Evolutionary conservation across 2,888 invertebrate genomes (phyloP), one percentile per base, ranked within the genome.

Genomic region (Teleiodes luculella): DNA sequence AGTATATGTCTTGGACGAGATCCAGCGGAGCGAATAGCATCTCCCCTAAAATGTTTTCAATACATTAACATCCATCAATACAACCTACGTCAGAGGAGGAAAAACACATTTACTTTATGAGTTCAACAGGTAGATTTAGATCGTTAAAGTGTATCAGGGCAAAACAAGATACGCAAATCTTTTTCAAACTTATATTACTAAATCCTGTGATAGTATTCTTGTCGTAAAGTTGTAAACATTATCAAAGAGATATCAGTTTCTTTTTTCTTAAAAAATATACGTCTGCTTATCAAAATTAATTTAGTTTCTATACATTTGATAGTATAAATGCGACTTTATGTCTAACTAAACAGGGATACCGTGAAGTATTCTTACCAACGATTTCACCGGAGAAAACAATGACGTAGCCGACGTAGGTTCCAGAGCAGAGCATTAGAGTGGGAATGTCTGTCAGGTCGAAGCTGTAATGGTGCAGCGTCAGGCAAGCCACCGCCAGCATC

Each of bases 1-100:
- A 88, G 74, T 77, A 87, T 75, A 88, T 85, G 65, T 89, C 88
- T 70, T 88, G 88, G 28, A 88, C 82, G 55, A 89, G 78, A 62
- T 89, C 88, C 70, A 89, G 66, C 20, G 86, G 87, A 49, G 85
- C 80, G 64, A 85, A 80, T 59, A 86, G 66, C 74, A 86, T 77
- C 68, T 89, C 88, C 52, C 88, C 88, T 89, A 83, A 69, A 86
- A 84, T 61, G 57, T 68, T 70, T 53, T 67, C 66, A 53, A 56
- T 57, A 52, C 53, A 62, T 52, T 36, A 24, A 20, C 18, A 50
- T 37, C 18, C 18, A 5, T 18, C 37, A 11, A 13, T 14, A 50
- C 13, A 13, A 36, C 11, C 24, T 4, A 24, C 24, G 24, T 24
- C 24, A 24, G 24, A 24, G 24, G 3, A 24, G 6, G 24, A 6